Conservation (phyloP, 2,888 invertebrate species). For the Pocota personata region DNA sequence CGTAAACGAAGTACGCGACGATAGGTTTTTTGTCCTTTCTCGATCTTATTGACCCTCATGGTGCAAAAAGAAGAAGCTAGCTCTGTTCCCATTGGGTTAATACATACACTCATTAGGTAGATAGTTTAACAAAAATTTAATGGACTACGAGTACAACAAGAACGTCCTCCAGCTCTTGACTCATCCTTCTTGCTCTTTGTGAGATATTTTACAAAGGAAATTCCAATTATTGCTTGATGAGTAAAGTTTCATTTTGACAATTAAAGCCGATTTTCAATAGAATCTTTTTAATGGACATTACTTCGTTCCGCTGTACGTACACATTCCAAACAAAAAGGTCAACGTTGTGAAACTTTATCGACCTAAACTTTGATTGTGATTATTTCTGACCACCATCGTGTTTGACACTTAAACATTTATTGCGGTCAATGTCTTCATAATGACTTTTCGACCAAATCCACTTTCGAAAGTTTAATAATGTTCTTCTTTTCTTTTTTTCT, state of each 20-base stretch:
- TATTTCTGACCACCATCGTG: conserved; percentile 4
- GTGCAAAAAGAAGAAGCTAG: too few relatives aligned
- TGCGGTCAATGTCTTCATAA: conserved; percentile 44
- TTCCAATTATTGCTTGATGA: neutral
- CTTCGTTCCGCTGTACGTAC: neutral
- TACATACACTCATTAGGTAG: too few relatives aligned
- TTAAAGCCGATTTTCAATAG: neutral
- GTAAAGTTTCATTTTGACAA: conserved; percentile 3
- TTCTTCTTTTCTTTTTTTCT: conserved; percentile 1
- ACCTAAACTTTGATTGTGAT: conserved; percentile 5
- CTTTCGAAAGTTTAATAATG: conserved; percentile 42
- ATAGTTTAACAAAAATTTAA: too few relatives aligned
- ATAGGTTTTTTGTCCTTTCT: too few relatives aligned
- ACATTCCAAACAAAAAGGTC: conserved; percentile 5
- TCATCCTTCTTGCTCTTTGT: neutral
- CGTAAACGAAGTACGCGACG: too few relatives aligned
- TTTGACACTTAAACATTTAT: conserved; percentile 46
- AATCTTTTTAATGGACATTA: neutral
- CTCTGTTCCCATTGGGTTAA: too few relatives aligned
- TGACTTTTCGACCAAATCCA: conserved; percentile 37
- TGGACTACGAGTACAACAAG: too few relatives aligned
- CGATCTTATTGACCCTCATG: too few relatives aligned
- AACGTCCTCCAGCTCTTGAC: too few relatives aligned
- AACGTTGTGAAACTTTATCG: neutral
- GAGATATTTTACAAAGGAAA: neutral